Evolutionary conservation across 2,888 invertebrate species (phyloP).

Genomic region (Melipona bicolor): DNA sequence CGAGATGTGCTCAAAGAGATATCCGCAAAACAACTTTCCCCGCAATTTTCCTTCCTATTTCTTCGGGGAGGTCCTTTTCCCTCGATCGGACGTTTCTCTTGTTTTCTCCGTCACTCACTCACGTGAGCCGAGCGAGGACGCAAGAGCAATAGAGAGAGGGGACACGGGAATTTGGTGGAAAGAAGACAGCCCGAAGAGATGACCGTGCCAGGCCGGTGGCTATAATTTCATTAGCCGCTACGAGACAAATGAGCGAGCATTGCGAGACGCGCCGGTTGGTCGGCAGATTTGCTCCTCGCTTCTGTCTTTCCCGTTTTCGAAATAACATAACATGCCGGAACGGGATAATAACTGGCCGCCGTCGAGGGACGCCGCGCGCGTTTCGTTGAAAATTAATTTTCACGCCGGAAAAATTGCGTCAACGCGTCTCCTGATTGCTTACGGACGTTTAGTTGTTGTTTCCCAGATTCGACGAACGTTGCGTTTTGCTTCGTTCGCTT

Average conservation of each 20-base stretch:
- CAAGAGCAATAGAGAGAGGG: constrained; percentile 38
- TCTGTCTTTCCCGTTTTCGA: constrained; percentile 46
- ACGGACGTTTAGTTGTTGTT: not conserved
- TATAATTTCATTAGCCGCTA: constrained; percentile 86
- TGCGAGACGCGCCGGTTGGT: constrained; percentile 83
- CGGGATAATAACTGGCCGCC: constrained; percentile 47
- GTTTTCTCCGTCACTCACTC: constrained; percentile 5
- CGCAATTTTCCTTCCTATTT: constrained; percentile 78
- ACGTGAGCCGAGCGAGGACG: constrained; percentile 20
- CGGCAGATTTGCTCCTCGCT: constrained; percentile 76
- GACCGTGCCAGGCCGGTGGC: constrained; percentile 80
- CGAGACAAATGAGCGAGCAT: constrained; percentile 86
- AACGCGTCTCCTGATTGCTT: constrained; percentile 14
- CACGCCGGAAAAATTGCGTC: constrained; percentile 45
- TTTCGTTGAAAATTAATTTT: constrained; percentile 54
- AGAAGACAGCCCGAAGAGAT: constrained; percentile 73
- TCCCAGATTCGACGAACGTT: not conserved
- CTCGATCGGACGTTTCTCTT: not conserved
- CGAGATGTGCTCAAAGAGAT: constrained; percentile 80
- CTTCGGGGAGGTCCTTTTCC: constrained; percentile 52
- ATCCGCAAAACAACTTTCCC: constrained; percentile 80
- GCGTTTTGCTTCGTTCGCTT: not conserved
- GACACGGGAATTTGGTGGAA: constrained; percentile 52
- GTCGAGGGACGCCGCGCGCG: constrained; percentile 29
- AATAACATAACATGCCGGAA: constrained; percentile 56